Evolutionary conservation across 2,113 vertebrate genomes (phyloP).

Genomic region (Lichenostomus cassidix): DNA sequence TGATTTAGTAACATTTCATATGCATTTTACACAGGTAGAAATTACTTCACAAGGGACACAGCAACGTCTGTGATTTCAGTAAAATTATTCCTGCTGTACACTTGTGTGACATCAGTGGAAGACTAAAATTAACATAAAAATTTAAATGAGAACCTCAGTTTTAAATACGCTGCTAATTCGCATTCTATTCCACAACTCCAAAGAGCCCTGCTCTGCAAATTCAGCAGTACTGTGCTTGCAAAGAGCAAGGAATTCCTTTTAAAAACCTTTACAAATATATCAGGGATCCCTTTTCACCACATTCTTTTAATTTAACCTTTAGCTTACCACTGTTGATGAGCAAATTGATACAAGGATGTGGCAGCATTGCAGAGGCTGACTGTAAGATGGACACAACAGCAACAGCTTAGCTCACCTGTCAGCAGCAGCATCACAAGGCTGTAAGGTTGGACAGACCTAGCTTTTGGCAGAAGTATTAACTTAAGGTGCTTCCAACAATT

Average conservation of each 20-base stretch:
- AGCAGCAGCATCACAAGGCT: background rate
- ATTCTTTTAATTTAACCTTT: background rate
- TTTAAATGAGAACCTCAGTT: background rate
- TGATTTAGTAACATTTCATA: background rate
- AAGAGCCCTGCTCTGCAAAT: background rate
- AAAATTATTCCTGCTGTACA: background rate
- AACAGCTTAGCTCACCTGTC: background rate
- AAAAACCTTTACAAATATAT: background rate
- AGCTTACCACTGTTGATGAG: background rate
- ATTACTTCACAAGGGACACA: constrained; percentile 1
- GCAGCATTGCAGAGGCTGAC: background rate
- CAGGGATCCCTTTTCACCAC: background rate
- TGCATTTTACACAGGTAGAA: constrained; percentile 19
- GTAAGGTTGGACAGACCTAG: background rate
- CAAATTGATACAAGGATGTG: background rate
- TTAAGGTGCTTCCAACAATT: background rate
- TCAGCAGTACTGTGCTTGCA: background rate
- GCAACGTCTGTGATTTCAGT: background rate
- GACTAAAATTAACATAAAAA: constrained; percentile 6
- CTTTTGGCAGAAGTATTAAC: background rate
- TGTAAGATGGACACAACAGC: background rate
- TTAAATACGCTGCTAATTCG: constrained; percentile 17
- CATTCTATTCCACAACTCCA: background rate
- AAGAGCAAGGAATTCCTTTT: background rate
- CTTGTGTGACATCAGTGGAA: background rate